These are phyloP conservation scores for Limonius californicus DNA, from an alignment of 1,140 invertebrate species.

Conservation along the genomic window DNA sequence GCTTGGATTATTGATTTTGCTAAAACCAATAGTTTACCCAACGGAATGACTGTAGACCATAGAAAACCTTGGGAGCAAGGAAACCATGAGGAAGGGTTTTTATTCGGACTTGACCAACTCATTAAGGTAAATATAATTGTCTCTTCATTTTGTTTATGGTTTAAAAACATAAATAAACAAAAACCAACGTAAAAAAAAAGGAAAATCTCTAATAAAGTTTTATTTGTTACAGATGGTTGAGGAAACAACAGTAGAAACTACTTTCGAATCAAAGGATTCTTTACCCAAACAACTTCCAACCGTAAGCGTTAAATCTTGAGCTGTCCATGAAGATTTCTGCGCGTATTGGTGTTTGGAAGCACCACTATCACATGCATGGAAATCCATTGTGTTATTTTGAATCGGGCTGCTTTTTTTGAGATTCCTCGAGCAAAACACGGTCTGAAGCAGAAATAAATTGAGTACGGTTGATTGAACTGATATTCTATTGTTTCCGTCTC, in stretches of 20 bases:
- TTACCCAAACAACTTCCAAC: background rate
- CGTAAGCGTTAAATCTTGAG: background rate
- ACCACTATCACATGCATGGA: background rate
- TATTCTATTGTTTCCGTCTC: too few relatives aligned
- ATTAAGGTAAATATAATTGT: conserved; percentile 50
- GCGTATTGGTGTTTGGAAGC: background rate
- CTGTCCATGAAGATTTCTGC: background rate
- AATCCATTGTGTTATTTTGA: background rate
- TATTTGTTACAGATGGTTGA: background rate
- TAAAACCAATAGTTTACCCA: conserved; percentile 77
- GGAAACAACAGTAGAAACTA: background rate
- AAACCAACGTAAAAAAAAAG: too few relatives aligned
- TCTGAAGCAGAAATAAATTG: too few relatives aligned
- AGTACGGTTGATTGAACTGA: too few relatives aligned
- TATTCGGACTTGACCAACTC: conserved; percentile 86
- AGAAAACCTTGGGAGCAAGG: conserved; percentile 76
- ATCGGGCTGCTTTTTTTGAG: background rate
- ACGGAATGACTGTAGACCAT: conserved; percentile 69
- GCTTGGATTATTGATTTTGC: conserved; percentile 97
- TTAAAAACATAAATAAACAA: too few relatives aligned
- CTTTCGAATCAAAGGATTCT: background rate
- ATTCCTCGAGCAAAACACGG: too few relatives aligned
- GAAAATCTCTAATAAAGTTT: background rate
- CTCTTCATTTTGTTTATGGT: background rate
- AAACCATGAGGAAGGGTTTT: conserved; percentile 93